A percentile compares a stretch with the other conserved stretches of the same genome.
Evolutionary conservation across 2,888 invertebrate genomes (phyloP).

Genomic region (Synergus itoensis): DNA sequence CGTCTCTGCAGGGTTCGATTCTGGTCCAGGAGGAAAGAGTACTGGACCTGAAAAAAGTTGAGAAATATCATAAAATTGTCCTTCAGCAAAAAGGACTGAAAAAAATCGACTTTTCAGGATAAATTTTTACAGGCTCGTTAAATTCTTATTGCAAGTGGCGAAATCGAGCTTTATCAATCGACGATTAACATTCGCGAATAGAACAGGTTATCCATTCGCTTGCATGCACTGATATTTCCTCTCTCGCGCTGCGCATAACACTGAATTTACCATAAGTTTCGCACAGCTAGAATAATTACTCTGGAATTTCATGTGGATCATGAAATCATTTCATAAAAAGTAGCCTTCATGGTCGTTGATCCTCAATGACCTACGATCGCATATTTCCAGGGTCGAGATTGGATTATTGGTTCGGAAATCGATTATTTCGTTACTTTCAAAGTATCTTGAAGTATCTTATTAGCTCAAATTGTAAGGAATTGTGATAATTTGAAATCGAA

Average conservation of each 20-base stretch:
- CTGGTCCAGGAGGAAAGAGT: slow-evolving; percentile 86
- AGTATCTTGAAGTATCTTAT: background rate
- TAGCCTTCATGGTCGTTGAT: slow-evolving; percentile 62
- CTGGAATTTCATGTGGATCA: slow-evolving; percentile 25
- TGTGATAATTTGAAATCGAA: background rate
- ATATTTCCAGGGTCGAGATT: slow-evolving; percentile 51
- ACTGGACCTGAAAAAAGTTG: slow-evolving; percentile 84
- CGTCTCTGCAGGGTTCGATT: slow-evolving; percentile 83
- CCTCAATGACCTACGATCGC: slow-evolving; percentile 49
- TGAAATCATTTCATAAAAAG: slow-evolving; percentile 1
- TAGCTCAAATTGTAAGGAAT: background rate
- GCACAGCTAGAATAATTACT: background rate
- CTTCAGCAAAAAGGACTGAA: background rate
- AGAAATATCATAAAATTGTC: background rate
- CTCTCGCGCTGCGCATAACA: background rate
- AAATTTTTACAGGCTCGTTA: background rate
- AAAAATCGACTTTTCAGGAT: background rate
- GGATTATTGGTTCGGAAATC: background rate
- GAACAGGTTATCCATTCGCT: slow-evolving; percentile 32
- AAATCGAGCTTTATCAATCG: slow-evolving; percentile 10
- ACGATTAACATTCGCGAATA: slow-evolving; percentile 23
- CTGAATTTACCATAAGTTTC: slow-evolving; percentile 27
- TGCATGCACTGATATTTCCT: background rate
- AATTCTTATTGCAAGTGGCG: slow-evolving; percentile 12
- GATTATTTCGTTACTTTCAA: background rate